A percentile compares a stretch with the other conserved stretches of the same genome.
Conservation (phyloP, 2,797 vertebrate genomes). For the Lacerta viridis region DNA sequence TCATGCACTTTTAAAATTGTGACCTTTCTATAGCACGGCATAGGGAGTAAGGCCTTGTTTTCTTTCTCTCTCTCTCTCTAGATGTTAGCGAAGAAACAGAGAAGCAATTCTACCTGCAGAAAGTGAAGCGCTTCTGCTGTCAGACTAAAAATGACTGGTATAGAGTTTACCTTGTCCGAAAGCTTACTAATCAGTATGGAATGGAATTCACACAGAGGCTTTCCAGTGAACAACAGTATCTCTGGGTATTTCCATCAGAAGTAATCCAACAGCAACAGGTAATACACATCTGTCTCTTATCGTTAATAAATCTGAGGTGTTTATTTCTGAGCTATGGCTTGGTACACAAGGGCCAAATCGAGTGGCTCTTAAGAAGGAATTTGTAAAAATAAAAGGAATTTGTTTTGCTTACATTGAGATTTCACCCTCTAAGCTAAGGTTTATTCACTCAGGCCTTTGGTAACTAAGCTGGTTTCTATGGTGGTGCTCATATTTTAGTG, state of each 20-base stretch:
- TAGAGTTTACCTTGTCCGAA: slow-evolving; percentile 90
- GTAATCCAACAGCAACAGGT: slow-evolving; percentile 82
- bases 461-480: no score
- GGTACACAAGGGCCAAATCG: not conserved
- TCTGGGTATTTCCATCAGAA: slow-evolving; percentile 90
- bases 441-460: no score
- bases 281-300: not conserved
- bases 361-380: not conserved
- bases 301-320: not conserved
- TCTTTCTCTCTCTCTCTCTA: not conserved
- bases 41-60: not conserved
- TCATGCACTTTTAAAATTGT: not conserved
- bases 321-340: not conserved
- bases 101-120: slow-evolving; percentile 67
- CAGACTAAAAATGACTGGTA: slow-evolving; percentile 87
- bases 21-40: not conserved
- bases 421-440: not conserved
- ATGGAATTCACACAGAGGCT: slow-evolving; percentile 88
- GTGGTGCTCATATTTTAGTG: no score
- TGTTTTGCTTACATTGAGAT: not conserved
- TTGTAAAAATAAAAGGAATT: not conserved
- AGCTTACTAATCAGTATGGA: slow-evolving; percentile 84
- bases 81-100: slow-evolving; percentile 36
- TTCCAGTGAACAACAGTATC: slow-evolving; percentile 61
- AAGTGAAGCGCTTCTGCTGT: slow-evolving; percentile 79